phyloP scores from a whole-genome alignment of 2,888 invertebrate genomes.

The Agriopis leucophaearia region DNA sequence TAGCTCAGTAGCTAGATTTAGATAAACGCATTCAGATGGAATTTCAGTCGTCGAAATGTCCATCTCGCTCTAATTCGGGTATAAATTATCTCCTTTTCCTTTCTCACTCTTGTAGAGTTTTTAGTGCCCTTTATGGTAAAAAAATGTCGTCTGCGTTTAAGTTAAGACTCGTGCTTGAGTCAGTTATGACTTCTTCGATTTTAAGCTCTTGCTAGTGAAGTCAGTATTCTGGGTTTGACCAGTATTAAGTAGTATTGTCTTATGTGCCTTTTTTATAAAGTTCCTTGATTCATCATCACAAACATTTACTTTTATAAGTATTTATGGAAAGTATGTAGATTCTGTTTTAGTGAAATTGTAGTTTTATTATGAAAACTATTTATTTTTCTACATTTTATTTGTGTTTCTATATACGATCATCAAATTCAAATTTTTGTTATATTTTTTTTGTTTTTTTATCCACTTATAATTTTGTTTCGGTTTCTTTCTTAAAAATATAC shows the following conservation, averaged over 20 bases:
- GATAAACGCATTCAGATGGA: constrained; percentile 9
- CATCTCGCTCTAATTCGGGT: neutral
- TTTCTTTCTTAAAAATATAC: neutral
- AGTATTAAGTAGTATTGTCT: constrained; percentile 41
- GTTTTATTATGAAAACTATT: neutral
- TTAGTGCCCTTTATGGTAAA: neutral
- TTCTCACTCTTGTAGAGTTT: neutral
- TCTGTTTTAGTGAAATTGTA: neutral
- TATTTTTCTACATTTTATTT: neutral
- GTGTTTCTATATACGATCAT: neutral
- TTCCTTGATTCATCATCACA: constrained; percentile 56
- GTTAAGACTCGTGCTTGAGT: constrained; percentile 4
- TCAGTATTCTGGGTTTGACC: constrained; percentile 58
- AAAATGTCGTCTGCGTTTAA: neutral
- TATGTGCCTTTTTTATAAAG: constrained; percentile 53
- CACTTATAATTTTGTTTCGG: neutral
- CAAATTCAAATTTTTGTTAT: neutral
- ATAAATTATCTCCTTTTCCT: too few species aligned
- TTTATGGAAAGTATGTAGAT: neutral
- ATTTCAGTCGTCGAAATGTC: neutral
- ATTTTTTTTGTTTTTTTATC: neutral
- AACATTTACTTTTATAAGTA: constrained; percentile 26
- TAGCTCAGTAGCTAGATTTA: constrained; percentile 27
- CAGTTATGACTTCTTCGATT: constrained; percentile 10
- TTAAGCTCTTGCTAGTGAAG: constrained; percentile 24